Base-by-base conservation (phyloP, 2,888 invertebrate species). In the Xanthia togata region DNA sequence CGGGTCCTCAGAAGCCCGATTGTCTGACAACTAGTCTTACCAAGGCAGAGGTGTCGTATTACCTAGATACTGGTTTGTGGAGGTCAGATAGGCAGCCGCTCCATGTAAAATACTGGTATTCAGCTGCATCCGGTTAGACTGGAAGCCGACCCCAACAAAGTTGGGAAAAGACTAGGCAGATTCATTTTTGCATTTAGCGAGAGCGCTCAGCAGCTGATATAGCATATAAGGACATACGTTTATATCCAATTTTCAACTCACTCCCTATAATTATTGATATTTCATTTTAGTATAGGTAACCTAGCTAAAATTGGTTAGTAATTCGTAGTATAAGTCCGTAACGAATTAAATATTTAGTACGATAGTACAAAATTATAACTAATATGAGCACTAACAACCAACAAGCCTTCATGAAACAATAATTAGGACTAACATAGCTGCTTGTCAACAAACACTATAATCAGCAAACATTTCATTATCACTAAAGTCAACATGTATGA, bases 381-480 rank as follows among this genome's bases (percentile, higher is more conserved):
- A 26, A 20, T 26, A 31, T 44, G 23, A 44, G 4, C 59, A 23
- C 8, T 26, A 26, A 11, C 9, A 17, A 20, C 35, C 70, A 47
- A 14, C 20, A 71, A 47, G 20, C 71, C 14, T 20, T 47, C n/a
- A 38, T 26, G 14, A 3, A 71, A 26, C 26, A 50, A 65, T 50
- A 23, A 65, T 47, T 65, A 38, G 9, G 38, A 50, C 38, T 70
- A 70, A 70, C 70, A 70, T 50, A 26, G 12, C n/a, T 23, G 23
- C 20, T 9, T 26, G 26, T 70, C 55, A 47, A 23, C 35, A 20
- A 20, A 57, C 35, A 44, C 11, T 20, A 26, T 23, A 72, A 59
- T 71, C 20, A 72, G 73, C 17, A 57, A 73, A 73, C 59, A 72
- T 44, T n/a, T 14, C 47, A n/a, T 73, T 35, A 74, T 44, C 53